phyloP scores from a whole-genome alignment of 2,113 vertebrate species.

The Pangasianodon hypophthalmus region DNA sequence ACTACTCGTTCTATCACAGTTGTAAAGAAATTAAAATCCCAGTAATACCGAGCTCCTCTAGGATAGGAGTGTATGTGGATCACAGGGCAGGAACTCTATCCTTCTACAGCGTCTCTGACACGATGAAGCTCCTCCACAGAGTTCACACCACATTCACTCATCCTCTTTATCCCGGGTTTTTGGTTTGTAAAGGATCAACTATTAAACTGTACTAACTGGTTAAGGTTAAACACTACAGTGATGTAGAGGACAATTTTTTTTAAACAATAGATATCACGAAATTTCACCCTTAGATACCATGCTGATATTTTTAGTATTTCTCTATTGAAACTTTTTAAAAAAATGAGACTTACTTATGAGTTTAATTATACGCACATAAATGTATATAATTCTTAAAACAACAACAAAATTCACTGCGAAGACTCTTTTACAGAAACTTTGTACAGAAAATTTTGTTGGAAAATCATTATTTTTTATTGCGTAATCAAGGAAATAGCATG shows the following conservation, averaged over 20 bases:
- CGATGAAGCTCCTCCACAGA: background rate
- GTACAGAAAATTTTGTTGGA: too few species aligned
- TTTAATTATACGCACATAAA: background rate
- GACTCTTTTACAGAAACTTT: too few species aligned
- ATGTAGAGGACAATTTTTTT: too few species aligned
- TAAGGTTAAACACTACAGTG: background rate
- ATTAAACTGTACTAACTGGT: background rate
- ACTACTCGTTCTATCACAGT: background rate
- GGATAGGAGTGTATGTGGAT: constrained; percentile 7
- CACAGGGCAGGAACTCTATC: background rate
- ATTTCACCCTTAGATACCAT: background rate
- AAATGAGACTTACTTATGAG: background rate
- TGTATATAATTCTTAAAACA: background rate
- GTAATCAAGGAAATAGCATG: too few species aligned
- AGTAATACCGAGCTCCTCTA: background rate
- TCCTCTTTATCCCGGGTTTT: background rate
- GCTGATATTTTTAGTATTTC: background rate
- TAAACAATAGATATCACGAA: too few species aligned
- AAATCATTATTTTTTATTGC: too few species aligned
- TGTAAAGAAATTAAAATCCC: constrained; percentile 45
- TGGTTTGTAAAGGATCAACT: background rate
- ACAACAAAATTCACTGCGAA: too few species aligned
- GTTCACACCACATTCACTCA: constrained; percentile 1
- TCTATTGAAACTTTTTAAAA: background rate
- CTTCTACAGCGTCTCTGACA: constrained; percentile 1